Base-by-base conservation (phyloP, 2,888 invertebrate species). In the Punctoribates punctum region DNA sequence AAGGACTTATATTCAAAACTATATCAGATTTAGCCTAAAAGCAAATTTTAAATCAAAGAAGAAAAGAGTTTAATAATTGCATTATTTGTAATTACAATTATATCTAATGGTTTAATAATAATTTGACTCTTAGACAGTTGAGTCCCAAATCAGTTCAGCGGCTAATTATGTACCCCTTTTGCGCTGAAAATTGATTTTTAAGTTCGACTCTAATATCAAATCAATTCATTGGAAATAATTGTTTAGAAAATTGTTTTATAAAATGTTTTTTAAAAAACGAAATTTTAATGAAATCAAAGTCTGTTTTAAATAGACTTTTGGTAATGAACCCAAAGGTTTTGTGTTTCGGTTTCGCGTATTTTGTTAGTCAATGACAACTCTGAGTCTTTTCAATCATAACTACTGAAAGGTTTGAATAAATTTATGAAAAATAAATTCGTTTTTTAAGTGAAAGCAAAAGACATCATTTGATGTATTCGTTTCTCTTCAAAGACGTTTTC, bases 11-110 rank as follows among this genome's bases (percentile, higher is more conserved):
- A n/a, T n/a, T 46, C n/a, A 57, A 29, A 46, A 46, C 46, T 20
- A 20, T 70, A 70, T 46, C 70, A 11, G n/a, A 70, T 70, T 70
- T 70, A 20, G 70, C 70, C 70, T 70, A 70, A 70, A 70, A 70
- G 70, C 70, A 70, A 70, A 70, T 70, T 11, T 38, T 25, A 6
- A 34, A 34, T 6, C 8, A 34, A 34, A 34, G 34, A 20, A 54
- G 20, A 54, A 54, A 20, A 54, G 20, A 9, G 4, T 65, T 65
- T 65, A 34, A 34, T 65, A 65, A 65, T 65, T 29, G 65, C 34
- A 65, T 65, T 65, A 65, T 65, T 65, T 34, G 65, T 65, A 65
- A 65, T 65, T 65, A 65, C 65, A 65, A 34, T 65, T n/a, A 34
- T 17, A 34, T 65, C 23, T 65, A 27, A 65, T 27, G 25, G 65